Base-by-base conservation (phyloP, 1,140 invertebrate species). In the Bradysia coprophila region DNA sequence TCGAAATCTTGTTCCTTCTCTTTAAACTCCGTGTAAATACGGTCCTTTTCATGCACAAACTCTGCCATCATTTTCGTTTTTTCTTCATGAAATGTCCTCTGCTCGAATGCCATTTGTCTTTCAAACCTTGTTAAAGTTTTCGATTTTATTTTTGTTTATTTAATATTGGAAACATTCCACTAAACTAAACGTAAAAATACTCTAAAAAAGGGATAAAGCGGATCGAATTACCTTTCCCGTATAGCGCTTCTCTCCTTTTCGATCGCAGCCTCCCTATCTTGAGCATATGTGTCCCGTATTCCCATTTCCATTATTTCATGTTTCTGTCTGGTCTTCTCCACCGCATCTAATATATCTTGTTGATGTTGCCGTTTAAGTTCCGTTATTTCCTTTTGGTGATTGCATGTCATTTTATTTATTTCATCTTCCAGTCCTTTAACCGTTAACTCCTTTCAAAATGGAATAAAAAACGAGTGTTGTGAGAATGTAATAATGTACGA, bases 351-450 rank as follows among this genome's bases (percentile, higher is more conserved):
- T 43, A 71, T 51, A 45, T 71, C 64, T 45, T 67, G 62, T 31
- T 75, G 69, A 52, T 79, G 75, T 20, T 65, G 47, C 6, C 65
- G 55, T 46, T 72, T 58, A n/a, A 75, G 46, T 47, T 75, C 69
- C 0, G 64, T 56, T 19, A 76, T 49, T 56, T 75, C 72, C 32
- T 69, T 67, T 53, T 74, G 65, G 47, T 76, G 72, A 8, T 71
- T 61, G 9, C 65, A 62, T 28, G 72, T 68, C 69, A 81, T 76
- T 32, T 65, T 68, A 47, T 75, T 66, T 5, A 81, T 61, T 57
- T 81, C 78, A 2, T 75, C 71, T 51, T 80, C 77, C n/a, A 81
- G 54, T 8, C 77, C 76, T 52, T 78, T 78, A 1, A 80, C 75
- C 0, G 78, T 80, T 49, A 77, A 62, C 52, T 81, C 77, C 72